Percentiles rank a stretch among this genome's conserved stretches.
Evolutionary conservation across 2,797 vertebrate species (phyloP).

Genomic region (Neopelma chrysocephalum): DNA sequence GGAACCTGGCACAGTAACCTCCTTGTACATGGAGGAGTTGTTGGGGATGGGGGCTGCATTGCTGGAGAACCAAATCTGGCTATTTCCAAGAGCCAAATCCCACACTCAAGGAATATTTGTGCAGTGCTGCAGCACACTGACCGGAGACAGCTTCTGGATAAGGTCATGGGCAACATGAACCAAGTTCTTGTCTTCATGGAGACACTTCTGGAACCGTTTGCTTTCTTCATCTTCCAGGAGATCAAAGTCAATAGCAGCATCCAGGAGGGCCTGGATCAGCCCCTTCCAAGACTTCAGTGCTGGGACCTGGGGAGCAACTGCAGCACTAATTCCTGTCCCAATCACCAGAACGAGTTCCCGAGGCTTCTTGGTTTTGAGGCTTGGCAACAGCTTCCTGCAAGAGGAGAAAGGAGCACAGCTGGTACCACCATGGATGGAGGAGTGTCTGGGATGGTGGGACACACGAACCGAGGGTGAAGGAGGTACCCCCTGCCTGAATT

Average conservation of each 20-base stretch:
- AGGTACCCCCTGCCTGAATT: neutral
- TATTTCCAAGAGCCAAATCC: neutral
- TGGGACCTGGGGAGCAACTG: conserved; percentile 93
- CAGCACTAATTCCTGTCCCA: conserved; percentile 93
- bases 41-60: neutral
- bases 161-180: conserved; percentile 95
- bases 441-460: neutral
- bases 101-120: fast-evolving
- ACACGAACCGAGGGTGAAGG: neutral
- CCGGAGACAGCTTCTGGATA: conserved; percentile 96
- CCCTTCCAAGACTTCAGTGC: conserved; percentile 96
- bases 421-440: fast-evolving
- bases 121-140: conserved; percentile 71
- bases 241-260: conserved; percentile 95
- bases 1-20: neutral
- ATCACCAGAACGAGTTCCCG: conserved; percentile 93
- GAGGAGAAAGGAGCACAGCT: neutral
- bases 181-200: conserved; percentile 94
- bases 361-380: conserved; percentile 93
- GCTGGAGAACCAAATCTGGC: neutral
- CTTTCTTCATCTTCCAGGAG: conserved; percentile 94
- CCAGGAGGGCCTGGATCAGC: conserved; percentile 92
- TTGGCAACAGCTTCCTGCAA: conserved; percentile 92
- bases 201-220: conserved; percentile 91
- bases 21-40: neutral